Base-by-base conservation (phyloP, 2,113 vertebrate genomes). In the Aramus guarauna region DNA sequence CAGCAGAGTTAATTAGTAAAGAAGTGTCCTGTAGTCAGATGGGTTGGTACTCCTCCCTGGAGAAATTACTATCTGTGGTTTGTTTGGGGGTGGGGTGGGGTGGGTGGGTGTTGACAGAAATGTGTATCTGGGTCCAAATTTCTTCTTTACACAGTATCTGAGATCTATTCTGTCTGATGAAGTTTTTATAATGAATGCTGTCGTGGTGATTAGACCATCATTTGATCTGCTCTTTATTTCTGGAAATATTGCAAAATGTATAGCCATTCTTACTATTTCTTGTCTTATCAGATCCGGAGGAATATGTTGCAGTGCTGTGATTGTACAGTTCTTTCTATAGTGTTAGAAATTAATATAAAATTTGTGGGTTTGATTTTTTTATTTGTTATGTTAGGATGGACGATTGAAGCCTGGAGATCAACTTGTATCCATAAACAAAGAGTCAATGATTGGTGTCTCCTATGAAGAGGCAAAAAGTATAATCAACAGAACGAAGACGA, bases 371-470 rank as follows among this genome's bases (percentile, higher is more conserved):
- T 83, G 53, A 0, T n/a, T 85, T 74, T 74, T 48, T 88, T 92
- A 14, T 68, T 64, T 95, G 21, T 83, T 96, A 24, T 66, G 66
- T 86, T 96, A 99, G 99, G 99, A 99, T 91, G 99, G 99, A 83
- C 97, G 99, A 91, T 94, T 99, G 95, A 98, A 98, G 87, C 97
- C 99, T 32, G 99, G 99, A 53, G 99, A 99, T 97, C 99, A 99
- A 92, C 98, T 99, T 56, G 98, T 99, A 69, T 99, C 99, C 74
- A 97, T 99, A 92, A 99, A 99, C 97, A 99, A 99, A 88, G 99
- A 99, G 95, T 99, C 99, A 21, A 96, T 99, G 97, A 98, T 99
- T 68, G 99, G 99, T 19, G 98, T 99, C 73, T 99, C 99, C 43
- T 98, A 99, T 50, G 99, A 99, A 97, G 99, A 99, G 96, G 99